Conservation (phyloP, 2,113 vertebrate species). For the Ploceus nigricollis region DNA sequence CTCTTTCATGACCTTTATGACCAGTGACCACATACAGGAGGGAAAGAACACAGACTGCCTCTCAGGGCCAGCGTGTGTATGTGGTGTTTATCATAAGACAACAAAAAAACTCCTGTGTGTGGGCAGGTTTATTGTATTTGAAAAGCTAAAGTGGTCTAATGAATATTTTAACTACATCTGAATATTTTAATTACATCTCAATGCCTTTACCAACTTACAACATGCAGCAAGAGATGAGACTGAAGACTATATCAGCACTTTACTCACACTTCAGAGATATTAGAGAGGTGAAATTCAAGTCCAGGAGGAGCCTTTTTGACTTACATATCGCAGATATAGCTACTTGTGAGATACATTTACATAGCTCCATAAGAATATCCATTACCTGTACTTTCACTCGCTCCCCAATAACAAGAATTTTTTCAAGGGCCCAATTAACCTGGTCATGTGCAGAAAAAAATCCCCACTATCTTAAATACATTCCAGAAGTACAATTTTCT, state of each 20-base stretch:
- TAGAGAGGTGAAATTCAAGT: background rate
- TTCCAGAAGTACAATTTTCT: background rate
- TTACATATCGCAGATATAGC: background rate
- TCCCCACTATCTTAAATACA: background rate
- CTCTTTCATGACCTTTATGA: constrained; percentile 43
- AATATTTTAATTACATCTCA: background rate
- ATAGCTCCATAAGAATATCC: background rate
- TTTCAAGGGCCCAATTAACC: background rate
- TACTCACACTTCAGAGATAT: background rate
- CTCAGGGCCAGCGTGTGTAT: background rate
- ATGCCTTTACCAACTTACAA: background rate
- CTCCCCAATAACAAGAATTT: background rate
- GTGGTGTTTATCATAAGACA: background rate
- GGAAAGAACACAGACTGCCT: background rate
- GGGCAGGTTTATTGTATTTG: background rate
- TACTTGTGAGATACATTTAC: background rate
- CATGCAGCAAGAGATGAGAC: background rate
- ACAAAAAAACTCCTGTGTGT: background rate
- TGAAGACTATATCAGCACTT: background rate
- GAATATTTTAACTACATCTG: background rate
- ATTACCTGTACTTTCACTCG: background rate
- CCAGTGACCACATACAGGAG: background rate
- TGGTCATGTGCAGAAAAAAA: background rate
- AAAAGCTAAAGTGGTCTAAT: background rate
- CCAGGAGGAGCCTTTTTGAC: background rate